A percentile compares a stretch with the other conserved stretches of the same genome.
Evolutionary conservation across 2,797 vertebrate species (phyloP).

Genomic region (Holocentrus rufus): DNA sequence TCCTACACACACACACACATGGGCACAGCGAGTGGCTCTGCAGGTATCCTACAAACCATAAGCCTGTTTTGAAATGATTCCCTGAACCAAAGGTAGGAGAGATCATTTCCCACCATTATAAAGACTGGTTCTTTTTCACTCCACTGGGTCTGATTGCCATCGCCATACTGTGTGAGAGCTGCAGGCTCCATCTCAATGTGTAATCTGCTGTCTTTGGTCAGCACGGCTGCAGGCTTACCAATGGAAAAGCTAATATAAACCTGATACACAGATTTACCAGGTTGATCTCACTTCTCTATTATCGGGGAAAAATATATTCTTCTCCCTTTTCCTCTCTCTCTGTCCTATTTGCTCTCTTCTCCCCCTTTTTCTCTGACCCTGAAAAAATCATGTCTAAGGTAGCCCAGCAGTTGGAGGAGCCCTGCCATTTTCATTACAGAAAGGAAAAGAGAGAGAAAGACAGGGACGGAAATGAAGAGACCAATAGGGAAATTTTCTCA

Average conservation of each 20-base stretch:
- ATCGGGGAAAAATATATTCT: slow-evolving; percentile 11
- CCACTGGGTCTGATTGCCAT: slow-evolving; percentile 13
- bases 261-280: slow-evolving; percentile 12
- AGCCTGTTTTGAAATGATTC: slow-evolving; percentile 48
- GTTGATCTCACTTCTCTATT: slow-evolving; percentile 10
- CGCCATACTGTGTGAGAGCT: not conserved
- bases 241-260: slow-evolving; percentile 54
- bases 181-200: not conserved
- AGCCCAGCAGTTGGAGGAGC: slow-evolving; percentile 57
- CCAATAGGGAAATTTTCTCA: no score
- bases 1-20: slow-evolving; percentile 8
- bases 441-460: not conserved
- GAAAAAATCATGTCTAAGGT: slow-evolving; percentile 27
- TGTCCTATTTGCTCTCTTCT: not conserved
- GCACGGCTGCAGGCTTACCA: slow-evolving; percentile 27
- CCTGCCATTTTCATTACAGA: slow-evolving; percentile 37
- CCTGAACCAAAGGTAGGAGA: slow-evolving; percentile 53
- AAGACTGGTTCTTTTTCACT: slow-evolving; percentile 30
- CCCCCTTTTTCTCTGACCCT: not conserved
- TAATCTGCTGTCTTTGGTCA: slow-evolving; percentile 20
- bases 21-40: not conserved
- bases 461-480: no score
- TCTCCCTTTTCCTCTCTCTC: not conserved
- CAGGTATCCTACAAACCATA: slow-evolving; percentile 38
- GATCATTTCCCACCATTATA: slow-evolving; percentile 50